These are phyloP conservation scores for Antedon mediterranea DNA, from an alignment of 53 echinoderm and acorn worm genomes.

Conservation along the genomic window DNA sequence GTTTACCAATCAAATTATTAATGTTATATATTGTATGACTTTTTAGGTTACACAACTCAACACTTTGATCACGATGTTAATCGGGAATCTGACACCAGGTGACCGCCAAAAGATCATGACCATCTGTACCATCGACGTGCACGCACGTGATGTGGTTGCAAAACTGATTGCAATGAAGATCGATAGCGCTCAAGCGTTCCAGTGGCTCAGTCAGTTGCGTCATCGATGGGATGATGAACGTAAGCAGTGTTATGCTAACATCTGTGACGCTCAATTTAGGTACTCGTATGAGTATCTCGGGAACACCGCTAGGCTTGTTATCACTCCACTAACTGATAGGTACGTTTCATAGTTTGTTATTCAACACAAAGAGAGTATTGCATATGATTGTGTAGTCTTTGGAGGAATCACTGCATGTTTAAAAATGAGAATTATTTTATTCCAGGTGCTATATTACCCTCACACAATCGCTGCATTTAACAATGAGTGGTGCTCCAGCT, in stretches of 20 bases:
- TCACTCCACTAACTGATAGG: conserved; percentile 99
- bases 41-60: conserved; percentile 81
- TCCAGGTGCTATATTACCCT: conserved; percentile 92
- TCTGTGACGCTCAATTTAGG: conserved; percentile 90
- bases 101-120: conserved; percentile 97
- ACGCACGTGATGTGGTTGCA: conserved; percentile 93
- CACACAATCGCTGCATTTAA: conserved; percentile 94
- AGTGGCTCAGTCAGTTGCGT: conserved; percentile 86
- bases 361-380: too few relatives aligned
- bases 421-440: neutral
- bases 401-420: too few relatives aligned
- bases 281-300: conserved; percentile 98
- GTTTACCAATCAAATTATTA: neutral
- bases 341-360: too few relatives aligned
- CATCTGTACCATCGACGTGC: conserved; percentile 98
- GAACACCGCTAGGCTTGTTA: conserved; percentile 92
- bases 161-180: conserved; percentile 83
- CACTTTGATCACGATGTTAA: conserved; percentile 62
- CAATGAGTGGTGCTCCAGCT: conserved; percentile 83
- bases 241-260: conserved; percentile 81
- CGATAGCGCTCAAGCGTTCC: conserved; percentile 79
- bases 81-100: conserved; percentile 65
- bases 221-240: conserved; percentile 85
- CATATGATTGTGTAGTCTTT: too few relatives aligned
- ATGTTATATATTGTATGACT: neutral